Percentiles rank a stretch among this genome's conserved stretches.
phyloP scores from a whole-genome alignment of 2,888 invertebrate species.

The Ephialtes manifestator region DNA sequence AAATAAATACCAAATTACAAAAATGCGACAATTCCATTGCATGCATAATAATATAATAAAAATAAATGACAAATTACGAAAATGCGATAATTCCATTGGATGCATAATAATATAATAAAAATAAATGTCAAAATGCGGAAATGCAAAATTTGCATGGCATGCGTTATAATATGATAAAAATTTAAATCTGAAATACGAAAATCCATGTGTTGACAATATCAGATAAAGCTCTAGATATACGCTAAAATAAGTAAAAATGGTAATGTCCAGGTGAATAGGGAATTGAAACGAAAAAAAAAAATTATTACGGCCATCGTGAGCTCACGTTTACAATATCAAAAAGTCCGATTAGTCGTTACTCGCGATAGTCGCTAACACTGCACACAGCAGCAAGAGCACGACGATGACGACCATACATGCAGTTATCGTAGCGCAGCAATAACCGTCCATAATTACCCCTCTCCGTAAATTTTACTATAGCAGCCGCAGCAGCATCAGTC shows the following conservation, averaged over 20 bases:
- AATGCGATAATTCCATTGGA: no score
- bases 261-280: not conserved
- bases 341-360: slow-evolving; percentile 4
- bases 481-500: not conserved
- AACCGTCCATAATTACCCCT: slow-evolving; percentile 20
- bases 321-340: slow-evolving; percentile 1
- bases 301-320: not conserved
- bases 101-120: not conserved
- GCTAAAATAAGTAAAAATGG: not conserved
- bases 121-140: not conserved
- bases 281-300: not conserved
- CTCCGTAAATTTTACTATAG: not conserved
- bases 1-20: no score
- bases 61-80: no score
- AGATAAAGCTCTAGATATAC: not conserved
- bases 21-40: no score
- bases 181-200: not conserved
- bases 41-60: no score
- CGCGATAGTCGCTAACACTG: not conserved
- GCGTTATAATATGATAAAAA: slow-evolving; percentile 2
- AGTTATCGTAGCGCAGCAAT: slow-evolving; percentile 20
- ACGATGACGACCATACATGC: not conserved
- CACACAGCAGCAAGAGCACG: not conserved
- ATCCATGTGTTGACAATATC: not conserved
- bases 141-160: not conserved